phyloP scores from a whole-genome alignment of 2,113 vertebrate species.

The Psammodynastes pulverulentus region DNA sequence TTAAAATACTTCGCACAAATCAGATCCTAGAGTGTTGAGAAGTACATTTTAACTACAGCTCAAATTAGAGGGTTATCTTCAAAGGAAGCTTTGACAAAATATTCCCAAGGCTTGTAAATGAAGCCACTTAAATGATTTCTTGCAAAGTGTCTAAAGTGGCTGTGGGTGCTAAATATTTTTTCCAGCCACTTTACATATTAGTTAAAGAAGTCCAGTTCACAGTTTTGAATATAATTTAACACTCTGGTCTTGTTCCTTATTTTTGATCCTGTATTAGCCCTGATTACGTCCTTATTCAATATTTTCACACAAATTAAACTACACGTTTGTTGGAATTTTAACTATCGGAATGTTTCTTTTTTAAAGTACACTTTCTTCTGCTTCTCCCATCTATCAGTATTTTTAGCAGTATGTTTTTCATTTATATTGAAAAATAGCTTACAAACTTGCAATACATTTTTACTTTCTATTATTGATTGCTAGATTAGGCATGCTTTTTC shows the following conservation, averaged over 20 bases:
- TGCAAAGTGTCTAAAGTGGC: conserved; percentile 50
- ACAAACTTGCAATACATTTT: not conserved
- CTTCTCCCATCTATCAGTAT: not conserved
- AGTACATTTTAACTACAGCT: conserved; percentile 32
- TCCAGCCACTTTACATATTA: conserved; percentile 41
- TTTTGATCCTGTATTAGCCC: conserved; percentile 13
- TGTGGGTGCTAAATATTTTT: conserved; percentile 54
- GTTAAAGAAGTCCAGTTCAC: conserved; percentile 46
- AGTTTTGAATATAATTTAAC: conserved; percentile 21
- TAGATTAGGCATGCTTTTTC: not conserved
- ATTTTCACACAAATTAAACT: not conserved
- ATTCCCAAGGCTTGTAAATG: conserved; percentile 26
- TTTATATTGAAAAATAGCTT: not conserved
- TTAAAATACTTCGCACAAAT: conserved; percentile 9
- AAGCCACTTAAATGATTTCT: not conserved
- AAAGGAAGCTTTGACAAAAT: conserved; percentile 49
- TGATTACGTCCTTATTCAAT: not conserved
- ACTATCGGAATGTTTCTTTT: not conserved
- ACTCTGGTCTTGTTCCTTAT: conserved; percentile 15
- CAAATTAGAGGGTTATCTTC: conserved; percentile 11
- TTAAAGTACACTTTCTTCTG: not conserved
- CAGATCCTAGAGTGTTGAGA: conserved; percentile 17
- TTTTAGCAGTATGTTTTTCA: not conserved
- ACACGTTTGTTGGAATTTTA: not conserved
- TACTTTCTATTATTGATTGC: not conserved